Evolutionary conservation across 2,888 invertebrate species (phyloP).

Genomic region (Phorcus lineatus): DNA sequence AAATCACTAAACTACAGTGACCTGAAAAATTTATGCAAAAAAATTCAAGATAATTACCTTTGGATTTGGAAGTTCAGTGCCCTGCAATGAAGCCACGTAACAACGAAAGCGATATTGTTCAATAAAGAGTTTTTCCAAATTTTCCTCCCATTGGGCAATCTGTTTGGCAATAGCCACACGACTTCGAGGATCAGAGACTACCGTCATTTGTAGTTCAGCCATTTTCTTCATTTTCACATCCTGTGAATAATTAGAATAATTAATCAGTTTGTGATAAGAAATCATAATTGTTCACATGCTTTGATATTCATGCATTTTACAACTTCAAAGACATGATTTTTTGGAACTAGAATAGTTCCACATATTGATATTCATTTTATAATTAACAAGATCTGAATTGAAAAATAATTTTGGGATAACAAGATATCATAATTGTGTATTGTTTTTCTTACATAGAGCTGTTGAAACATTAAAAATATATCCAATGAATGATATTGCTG

Average conservation of each 20-base stretch:
- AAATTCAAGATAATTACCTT: conserved; percentile 83
- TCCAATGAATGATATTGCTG: too few relatives aligned
- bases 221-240: conserved; percentile 97
- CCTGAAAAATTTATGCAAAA: too few relatives aligned
- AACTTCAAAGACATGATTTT: not conserved
- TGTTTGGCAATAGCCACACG: conserved; percentile 94
- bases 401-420: too few relatives aligned
- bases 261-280: not conserved
- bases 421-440: too few relatives aligned
- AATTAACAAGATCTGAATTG: too few relatives aligned
- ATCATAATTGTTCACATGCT: not conserved
- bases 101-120: conserved; percentile 96
- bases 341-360: not conserved
- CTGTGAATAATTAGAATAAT: conserved; percentile 78
- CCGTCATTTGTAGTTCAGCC: conserved; percentile 98
- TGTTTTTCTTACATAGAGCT: not conserved
- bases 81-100: conserved; percentile 96
- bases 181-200: conserved; percentile 93
- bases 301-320: not conserved
- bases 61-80: conserved; percentile 92
- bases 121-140: conserved; percentile 94
- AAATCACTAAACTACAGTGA: too few relatives aligned
- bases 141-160: conserved; percentile 97
- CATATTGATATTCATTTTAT: not conserved
- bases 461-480: not conserved